phyloP scores from a whole-genome alignment of 92 coral and sea anemone species.

The Galaxea fascicularis region DNA sequence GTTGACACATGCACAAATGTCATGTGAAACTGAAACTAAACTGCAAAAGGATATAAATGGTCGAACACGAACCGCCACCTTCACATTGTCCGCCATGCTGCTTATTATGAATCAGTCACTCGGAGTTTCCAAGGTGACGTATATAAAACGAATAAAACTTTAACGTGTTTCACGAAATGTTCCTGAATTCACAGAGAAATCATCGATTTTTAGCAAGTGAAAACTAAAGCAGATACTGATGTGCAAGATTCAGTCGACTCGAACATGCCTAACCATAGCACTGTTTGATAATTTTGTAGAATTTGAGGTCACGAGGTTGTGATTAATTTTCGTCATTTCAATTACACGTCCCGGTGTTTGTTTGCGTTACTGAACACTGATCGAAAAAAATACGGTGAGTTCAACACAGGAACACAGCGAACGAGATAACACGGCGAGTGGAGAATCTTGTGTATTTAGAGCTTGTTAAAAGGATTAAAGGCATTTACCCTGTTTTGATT shows the following conservation, averaged over 20 bases:
- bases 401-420: too few species aligned
- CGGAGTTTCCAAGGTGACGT: constrained; percentile 44
- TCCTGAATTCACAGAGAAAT: neutral
- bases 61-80: constrained; percentile 92
- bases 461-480: neutral
- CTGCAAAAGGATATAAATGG: constrained; percentile 93
- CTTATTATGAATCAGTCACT: neutral
- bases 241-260: too few species aligned
- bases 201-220: neutral
- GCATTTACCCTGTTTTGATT: neutral
- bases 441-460: neutral
- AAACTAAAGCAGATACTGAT: neutral
- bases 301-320: constrained; percentile 11
- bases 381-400: neutral
- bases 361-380: constrained; percentile 38
- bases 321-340: neutral
- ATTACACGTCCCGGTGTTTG: neutral
- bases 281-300: neutral
- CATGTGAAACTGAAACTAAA: neutral
- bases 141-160: neutral
- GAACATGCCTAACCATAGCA: constrained; percentile 1
- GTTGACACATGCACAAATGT: neutral
- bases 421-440: too few species aligned
- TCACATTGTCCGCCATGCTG: constrained; percentile 93
- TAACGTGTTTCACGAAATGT: neutral